These are phyloP conservation scores for Ptychobarbus kaznakovi DNA, from an alignment of 2,797 vertebrate genomes.

Conservation along the genomic window DNA sequence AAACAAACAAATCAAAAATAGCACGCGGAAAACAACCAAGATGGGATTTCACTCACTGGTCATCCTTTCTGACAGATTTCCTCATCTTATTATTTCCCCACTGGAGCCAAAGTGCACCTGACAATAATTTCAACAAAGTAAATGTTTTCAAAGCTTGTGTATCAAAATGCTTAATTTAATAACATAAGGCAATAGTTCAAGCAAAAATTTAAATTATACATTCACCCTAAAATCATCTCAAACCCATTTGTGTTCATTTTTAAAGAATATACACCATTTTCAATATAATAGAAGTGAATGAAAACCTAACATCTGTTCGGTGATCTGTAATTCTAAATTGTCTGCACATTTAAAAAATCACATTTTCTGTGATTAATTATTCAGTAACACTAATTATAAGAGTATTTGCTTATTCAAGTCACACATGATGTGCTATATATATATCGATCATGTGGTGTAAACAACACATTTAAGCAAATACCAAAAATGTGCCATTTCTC, in stretches of 20 bases:
- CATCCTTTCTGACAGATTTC: constrained; percentile 45
- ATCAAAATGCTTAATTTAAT: constrained; percentile 18
- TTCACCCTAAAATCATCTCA: neutral
- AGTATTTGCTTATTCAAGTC: constrained; percentile 19
- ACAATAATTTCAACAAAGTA: neutral
- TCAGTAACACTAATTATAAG: neutral
- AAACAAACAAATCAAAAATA: constrained; percentile 58
- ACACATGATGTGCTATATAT: constrained; percentile 3
- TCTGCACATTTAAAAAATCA: neutral
- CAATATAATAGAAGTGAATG: neutral
- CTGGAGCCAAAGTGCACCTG: constrained; percentile 18
- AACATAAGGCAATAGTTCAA: neutral
- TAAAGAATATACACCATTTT: neutral
- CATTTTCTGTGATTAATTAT: neutral
- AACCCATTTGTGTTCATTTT: neutral
- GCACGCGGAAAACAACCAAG: constrained; percentile 46
- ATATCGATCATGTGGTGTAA: neutral
- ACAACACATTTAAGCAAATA: constrained; percentile 27
- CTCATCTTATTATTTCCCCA: constrained; percentile 53
- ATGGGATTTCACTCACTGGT: constrained; percentile 49
- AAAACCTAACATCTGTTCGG: neutral
- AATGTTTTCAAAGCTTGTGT: neutral
- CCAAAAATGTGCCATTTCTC: constrained; percentile 18
- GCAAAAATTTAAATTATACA: neutral
- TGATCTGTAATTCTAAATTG: neutral